Percentiles rank a stretch among this genome's conserved stretches.
Conservation (phyloP, 2,797 vertebrate species). For the Cyclura pinguis region DNA sequence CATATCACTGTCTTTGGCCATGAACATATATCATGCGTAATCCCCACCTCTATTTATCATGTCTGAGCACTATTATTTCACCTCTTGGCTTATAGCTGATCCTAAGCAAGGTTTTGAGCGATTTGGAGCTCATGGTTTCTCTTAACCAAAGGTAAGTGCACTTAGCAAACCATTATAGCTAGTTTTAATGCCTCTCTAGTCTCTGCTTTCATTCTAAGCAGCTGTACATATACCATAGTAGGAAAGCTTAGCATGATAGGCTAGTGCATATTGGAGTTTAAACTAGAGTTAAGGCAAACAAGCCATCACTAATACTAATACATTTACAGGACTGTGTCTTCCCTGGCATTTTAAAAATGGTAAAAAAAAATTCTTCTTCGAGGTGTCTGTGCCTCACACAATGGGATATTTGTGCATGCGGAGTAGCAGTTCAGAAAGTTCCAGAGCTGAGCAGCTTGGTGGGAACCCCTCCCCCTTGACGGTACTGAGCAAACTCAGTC, state of each 20-base stretch:
- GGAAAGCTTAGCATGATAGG: not conserved
- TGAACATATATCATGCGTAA: not conserved
- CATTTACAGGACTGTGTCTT: not conserved
- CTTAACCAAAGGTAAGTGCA: not conserved
- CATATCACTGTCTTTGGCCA: not conserved
- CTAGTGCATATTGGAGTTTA: not conserved
- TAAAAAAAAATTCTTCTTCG: too few species aligned
- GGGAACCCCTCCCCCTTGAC: too few species aligned
- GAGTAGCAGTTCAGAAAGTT: too few species aligned
- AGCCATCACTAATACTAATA: slow-evolving; percentile 5
- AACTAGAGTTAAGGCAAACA: not conserved
- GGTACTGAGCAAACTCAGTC: too few species aligned
- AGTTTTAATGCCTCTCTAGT: not conserved
- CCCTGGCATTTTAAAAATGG: not conserved
- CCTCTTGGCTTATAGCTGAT: not conserved
- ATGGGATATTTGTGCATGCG: too few species aligned
- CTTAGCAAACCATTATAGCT: not conserved
- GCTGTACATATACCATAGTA: too few species aligned
- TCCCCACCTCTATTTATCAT: not conserved
- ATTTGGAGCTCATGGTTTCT: not conserved
- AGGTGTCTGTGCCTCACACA: too few species aligned
- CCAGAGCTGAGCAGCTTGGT: too few species aligned
- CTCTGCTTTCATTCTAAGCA: not conserved
- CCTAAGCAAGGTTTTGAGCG: too few species aligned
- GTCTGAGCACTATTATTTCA: not conserved